Conservation (phyloP, 2,113 vertebrate genomes). For the Seriola dumerili region DNA sequence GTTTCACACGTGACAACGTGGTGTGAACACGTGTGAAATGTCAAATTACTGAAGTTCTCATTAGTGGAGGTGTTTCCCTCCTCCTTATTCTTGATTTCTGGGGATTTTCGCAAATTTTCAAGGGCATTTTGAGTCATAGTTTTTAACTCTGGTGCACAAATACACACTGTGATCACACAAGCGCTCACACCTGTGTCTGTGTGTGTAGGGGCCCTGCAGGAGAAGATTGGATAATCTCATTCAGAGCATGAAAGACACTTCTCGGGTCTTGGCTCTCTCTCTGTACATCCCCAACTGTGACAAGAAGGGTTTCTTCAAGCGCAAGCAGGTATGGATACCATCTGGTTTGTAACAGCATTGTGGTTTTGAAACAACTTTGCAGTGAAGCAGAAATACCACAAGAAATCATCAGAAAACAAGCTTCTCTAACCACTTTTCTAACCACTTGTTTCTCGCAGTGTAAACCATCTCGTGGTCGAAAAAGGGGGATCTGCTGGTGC, state of each 20-base stretch:
- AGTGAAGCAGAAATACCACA: not conserved
- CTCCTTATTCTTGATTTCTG: not conserved
- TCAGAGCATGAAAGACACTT: constrained; percentile 92
- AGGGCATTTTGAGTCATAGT: not conserved
- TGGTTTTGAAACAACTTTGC: too few species aligned
- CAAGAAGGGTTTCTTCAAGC: constrained; percentile 98
- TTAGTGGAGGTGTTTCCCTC: constrained; percentile 1
- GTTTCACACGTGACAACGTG: constrained; percentile 21
- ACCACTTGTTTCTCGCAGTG: constrained; percentile 83
- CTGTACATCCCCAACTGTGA: constrained; percentile 98
- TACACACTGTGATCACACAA: not conserved
- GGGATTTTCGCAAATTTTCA: not conserved
- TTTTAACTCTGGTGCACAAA: not conserved
- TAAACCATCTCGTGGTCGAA: constrained; percentile 95
- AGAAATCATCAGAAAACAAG: not conserved
- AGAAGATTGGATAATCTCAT: constrained; percentile 93
- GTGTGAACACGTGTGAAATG: constrained; percentile 30
- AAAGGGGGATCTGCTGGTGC: constrained; percentile 97
- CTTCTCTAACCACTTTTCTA: not conserved
- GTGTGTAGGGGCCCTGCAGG: constrained; percentile 92
- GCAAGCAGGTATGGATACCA: constrained; percentile 90
- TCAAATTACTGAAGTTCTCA: constrained; percentile 2
- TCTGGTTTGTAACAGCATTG: not conserved
- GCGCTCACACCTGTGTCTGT: constrained; percentile 20
- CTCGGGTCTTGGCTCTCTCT: constrained; percentile 89